phyloP scores from a whole-genome alignment of 2,113 vertebrate species.

The Scopus umbretta region DNA sequence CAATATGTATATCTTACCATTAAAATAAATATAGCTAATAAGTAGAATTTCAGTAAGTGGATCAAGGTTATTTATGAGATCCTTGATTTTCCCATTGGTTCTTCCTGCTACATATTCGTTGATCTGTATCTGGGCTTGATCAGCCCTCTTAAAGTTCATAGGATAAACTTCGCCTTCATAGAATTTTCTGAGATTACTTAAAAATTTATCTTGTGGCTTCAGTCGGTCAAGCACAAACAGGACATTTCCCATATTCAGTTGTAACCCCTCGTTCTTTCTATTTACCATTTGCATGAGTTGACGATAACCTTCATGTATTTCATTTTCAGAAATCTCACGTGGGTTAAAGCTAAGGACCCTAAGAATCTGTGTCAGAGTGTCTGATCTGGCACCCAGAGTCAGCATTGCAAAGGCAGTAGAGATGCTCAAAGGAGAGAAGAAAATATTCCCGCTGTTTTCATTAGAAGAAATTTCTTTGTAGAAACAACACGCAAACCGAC shows the following conservation, averaged over 20 bases:
- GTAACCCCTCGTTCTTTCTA: slow-evolving; percentile 55
- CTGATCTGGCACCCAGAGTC: slow-evolving; percentile 75
- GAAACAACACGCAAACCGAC: slow-evolving; percentile 74
- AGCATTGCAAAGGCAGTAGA: slow-evolving; percentile 77
- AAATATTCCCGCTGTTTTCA: slow-evolving; percentile 67
- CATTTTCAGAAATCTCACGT: slow-evolving; percentile 27
- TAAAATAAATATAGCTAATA: slow-evolving; percentile 82
- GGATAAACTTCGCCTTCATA: slow-evolving; percentile 71
- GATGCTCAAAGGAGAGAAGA: slow-evolving; percentile 81
- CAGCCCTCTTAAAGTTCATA: slow-evolving; percentile 73
- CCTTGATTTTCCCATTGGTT: slow-evolving; percentile 79
- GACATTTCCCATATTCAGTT: slow-evolving; percentile 73
- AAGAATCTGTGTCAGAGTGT: slow-evolving; percentile 78
- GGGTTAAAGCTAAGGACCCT: slow-evolving; percentile 72
- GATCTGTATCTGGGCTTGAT: slow-evolving; percentile 69
- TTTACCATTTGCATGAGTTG: slow-evolving; percentile 74
- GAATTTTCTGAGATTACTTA: slow-evolving; percentile 60
- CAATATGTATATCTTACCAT: slow-evolving; percentile 56
- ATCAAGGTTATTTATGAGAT: slow-evolving; percentile 74
- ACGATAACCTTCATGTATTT: slow-evolving; percentile 73
- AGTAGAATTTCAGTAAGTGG: slow-evolving; percentile 75
- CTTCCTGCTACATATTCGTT: slow-evolving; percentile 75
- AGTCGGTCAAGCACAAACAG: slow-evolving; percentile 68
- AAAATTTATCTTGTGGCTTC: slow-evolving; percentile 65
- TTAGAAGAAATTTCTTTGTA: slow-evolving; percentile 71